Percentiles rank a stretch among this genome's conserved stretches.
Evolutionary conservation across 1,140 invertebrate species (phyloP).

Genomic region (Drosophila equinoxialis): DNA sequence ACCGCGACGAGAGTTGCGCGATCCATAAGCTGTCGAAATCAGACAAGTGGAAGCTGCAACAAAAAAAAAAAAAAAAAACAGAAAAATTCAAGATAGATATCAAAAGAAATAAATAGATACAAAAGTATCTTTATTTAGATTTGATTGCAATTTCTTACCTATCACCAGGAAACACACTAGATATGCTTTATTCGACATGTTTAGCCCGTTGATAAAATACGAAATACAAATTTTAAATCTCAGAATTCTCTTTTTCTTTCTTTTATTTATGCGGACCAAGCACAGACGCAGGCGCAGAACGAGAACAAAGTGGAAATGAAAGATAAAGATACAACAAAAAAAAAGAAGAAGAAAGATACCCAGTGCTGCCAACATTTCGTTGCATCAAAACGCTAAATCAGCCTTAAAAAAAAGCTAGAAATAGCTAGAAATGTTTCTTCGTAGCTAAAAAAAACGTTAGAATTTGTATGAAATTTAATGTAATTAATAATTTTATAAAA

Average conservation of each 20-base stretch:
- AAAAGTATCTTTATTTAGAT: conserved; percentile 12
- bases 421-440: too few relatives aligned
- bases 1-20: conserved; percentile 27
- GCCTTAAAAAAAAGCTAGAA: too few relatives aligned
- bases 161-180: conserved; percentile 54
- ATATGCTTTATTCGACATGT: conserved; percentile 59
- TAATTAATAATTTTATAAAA: too few relatives aligned
- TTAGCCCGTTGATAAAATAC: conserved; percentile 23
- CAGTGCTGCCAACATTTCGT: too few relatives aligned
- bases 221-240: conserved; percentile 19
- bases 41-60: conserved; percentile 60
- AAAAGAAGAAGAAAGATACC: too few relatives aligned
- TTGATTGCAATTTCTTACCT: conserved; percentile 41
- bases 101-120: conserved; percentile 7
- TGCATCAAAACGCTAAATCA: too few relatives aligned
- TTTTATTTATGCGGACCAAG: conserved; percentile 43
- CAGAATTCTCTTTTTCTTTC: conserved; percentile 29
- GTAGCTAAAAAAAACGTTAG: too few relatives aligned
- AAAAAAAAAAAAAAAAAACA: not conserved
- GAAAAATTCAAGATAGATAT: conserved; percentile 5
- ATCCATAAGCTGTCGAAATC: conserved; percentile 42
- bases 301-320: conserved; percentile 43
- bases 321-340: not conserved
- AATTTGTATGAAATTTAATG: too few relatives aligned
- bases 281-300: conserved; percentile 61